These are phyloP conservation scores for Aix galericulata DNA, from an alignment of 2,113 vertebrate species.

Conservation along the genomic window DNA sequence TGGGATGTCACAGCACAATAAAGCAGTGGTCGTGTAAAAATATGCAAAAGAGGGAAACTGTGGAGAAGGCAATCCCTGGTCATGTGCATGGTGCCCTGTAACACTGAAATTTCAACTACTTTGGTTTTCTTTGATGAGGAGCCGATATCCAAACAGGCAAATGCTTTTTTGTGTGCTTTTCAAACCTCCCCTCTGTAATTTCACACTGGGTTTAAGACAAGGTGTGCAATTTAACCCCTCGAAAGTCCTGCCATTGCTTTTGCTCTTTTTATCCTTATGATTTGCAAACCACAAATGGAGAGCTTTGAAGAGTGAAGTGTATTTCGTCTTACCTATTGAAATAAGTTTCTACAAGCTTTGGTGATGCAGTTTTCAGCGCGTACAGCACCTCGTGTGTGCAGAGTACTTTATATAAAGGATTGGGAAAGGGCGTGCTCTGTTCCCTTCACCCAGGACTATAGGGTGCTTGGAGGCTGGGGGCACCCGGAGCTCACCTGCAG, in stretches of 20 bases:
- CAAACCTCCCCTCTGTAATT: no score
- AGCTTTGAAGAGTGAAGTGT: background rate
- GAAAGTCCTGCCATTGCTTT: fast-evolving
- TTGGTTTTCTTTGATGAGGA: background rate
- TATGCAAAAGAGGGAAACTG: fast-evolving
- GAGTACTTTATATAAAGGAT: fast-evolving
- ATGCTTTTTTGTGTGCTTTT: background rate
- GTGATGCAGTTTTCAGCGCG: fast-evolving
- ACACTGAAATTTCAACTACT: fast-evolving
- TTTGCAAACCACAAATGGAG: background rate
- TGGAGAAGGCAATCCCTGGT: fast-evolving
- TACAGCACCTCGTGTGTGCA: fast-evolving
- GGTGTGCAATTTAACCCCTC: background rate
- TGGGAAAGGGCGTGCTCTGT: background rate
- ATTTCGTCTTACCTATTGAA: background rate
- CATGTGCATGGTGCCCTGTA: fast-evolving
- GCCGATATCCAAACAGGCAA: no score
- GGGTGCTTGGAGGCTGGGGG: background rate
- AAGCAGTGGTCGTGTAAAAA: background rate
- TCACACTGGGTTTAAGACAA: background rate
- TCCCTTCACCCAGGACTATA: background rate
- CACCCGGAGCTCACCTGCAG: background rate
- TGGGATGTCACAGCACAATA: fast-evolving
- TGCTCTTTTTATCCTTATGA: background rate
- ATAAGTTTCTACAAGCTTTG: no score